These are phyloP conservation scores for Sebastes miniatus DNA, from an alignment of 2,797 vertebrate species.

Conservation along the genomic window DNA sequence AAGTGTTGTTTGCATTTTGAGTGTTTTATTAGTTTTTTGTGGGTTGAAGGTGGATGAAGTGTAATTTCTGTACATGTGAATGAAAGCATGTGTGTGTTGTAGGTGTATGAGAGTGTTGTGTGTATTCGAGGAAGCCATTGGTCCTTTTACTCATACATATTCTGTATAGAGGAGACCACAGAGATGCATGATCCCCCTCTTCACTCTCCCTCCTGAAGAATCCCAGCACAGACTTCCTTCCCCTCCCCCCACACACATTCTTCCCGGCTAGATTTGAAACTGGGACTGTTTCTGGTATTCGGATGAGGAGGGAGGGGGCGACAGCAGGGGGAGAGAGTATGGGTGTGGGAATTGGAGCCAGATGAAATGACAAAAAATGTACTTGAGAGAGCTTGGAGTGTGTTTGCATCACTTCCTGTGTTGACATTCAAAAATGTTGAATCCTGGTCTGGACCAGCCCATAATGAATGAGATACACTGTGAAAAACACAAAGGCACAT, in stretches of 20 bases:
- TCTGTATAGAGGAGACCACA: neutral
- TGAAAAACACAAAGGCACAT: neutral
- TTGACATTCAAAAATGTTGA: conserved; percentile 60
- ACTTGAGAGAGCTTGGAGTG: neutral
- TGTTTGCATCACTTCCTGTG: conserved; percentile 60
- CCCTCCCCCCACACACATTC: conserved; percentile 56
- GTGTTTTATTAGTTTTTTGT: neutral
- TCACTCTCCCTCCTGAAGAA: conserved; percentile 38
- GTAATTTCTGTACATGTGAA: neutral
- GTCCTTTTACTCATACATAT: neutral
- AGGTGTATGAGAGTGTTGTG: neutral
- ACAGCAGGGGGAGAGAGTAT: neutral
- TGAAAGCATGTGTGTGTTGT: neutral
- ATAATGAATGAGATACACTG: neutral
- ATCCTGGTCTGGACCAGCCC: neutral
- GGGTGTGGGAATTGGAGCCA: conserved; percentile 47
- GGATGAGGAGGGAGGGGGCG: conserved; percentile 38
- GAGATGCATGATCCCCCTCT: neutral
- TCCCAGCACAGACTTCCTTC: conserved; percentile 30
- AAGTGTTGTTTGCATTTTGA: neutral
- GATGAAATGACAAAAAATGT: conserved; percentile 52
- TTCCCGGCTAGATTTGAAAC: conserved; percentile 69
- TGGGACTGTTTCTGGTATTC: conserved; percentile 59
- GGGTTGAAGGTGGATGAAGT: neutral
- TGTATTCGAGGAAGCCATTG: neutral